These are phyloP conservation scores for Exephanes ischioxanthus DNA, from an alignment of 2,888 invertebrate genomes.

Conservation along the genomic window DNA sequence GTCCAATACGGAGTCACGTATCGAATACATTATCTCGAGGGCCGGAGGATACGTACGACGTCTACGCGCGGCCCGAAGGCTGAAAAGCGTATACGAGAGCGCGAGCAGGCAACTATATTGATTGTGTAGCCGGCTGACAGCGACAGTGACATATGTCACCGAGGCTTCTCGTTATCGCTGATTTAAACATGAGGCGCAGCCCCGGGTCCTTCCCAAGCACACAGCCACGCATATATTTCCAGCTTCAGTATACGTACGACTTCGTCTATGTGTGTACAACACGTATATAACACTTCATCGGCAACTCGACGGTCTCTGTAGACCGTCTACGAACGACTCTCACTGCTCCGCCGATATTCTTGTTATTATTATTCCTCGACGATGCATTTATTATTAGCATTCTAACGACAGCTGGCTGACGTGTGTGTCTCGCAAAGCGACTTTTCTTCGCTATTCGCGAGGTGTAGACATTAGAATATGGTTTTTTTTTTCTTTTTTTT, in stretches of 20 bases:
- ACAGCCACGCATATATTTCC: constrained; percentile 32
- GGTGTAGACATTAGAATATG: constrained; percentile 33
- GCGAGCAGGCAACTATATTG: constrained; percentile 82
- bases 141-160: constrained; percentile 85
- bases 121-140: constrained; percentile 85
- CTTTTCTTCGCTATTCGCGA: constrained; percentile 44
- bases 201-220: constrained; percentile 74
- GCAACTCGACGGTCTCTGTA: constrained; percentile 74
- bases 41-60: constrained; percentile 52
- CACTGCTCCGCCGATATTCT: constrained; percentile 48
- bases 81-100: constrained; percentile 75
- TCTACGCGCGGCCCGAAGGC: constrained; percentile 68
- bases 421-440: constrained; percentile 49
- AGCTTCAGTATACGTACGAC: constrained; percentile 25
- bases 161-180: constrained; percentile 85
- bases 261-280: constrained; percentile 11
- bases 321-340: constrained; percentile 69
- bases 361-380: constrained; percentile 77
- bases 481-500: background rate
- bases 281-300: constrained; percentile 60
- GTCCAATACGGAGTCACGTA: constrained; percentile 82
- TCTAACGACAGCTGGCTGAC: constrained; percentile 62
- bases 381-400: constrained; percentile 67
- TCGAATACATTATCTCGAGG: constrained; percentile 82
- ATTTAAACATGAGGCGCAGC: constrained; percentile 85